Conservation (phyloP, 2,888 invertebrate species). For the Agrypnus murinus region DNA sequence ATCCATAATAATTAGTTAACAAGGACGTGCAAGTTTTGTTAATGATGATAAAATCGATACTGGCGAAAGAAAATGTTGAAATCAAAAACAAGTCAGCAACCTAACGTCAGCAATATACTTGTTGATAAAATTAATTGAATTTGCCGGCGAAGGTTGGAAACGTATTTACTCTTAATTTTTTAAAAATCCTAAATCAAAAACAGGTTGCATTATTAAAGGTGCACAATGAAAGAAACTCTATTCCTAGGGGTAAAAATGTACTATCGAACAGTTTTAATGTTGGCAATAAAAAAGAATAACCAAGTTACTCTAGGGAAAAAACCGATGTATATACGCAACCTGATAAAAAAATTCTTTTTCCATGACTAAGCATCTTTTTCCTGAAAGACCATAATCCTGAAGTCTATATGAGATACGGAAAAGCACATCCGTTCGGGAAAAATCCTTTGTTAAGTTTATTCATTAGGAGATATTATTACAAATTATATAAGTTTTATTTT, state of each 20-base stretch:
- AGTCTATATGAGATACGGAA: not conserved
- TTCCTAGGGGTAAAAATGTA: not conserved
- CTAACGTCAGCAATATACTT: too few relatives aligned
- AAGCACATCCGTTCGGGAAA: not conserved
- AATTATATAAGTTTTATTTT: constrained; percentile 6
- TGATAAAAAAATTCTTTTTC: constrained; percentile 20
- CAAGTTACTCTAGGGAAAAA: not conserved
- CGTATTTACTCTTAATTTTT: too few relatives aligned
- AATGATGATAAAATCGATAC: too few relatives aligned
- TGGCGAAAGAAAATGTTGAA: too few relatives aligned
- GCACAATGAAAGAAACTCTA: not conserved
- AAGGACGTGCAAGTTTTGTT: too few relatives aligned
- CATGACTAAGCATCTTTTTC: constrained; percentile 8
- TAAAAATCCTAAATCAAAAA: too few relatives aligned
- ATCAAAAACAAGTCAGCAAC: too few relatives aligned
- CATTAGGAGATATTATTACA: constrained; percentile 7
- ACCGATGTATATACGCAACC: not conserved
- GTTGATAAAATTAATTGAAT: too few relatives aligned
- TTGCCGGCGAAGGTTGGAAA: too few relatives aligned
- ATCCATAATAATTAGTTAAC: too few relatives aligned
- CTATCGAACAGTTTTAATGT: constrained; percentile 22
- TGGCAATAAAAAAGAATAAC: constrained; percentile 25
- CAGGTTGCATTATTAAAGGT: too few relatives aligned
- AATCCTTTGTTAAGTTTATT: not conserved
- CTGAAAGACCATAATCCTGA: not conserved